A percentile compares a stretch with the other conserved stretches of the same genome.
Conservation (phyloP, 2,797 vertebrate species). For the Clarias platycephalus region DNA sequence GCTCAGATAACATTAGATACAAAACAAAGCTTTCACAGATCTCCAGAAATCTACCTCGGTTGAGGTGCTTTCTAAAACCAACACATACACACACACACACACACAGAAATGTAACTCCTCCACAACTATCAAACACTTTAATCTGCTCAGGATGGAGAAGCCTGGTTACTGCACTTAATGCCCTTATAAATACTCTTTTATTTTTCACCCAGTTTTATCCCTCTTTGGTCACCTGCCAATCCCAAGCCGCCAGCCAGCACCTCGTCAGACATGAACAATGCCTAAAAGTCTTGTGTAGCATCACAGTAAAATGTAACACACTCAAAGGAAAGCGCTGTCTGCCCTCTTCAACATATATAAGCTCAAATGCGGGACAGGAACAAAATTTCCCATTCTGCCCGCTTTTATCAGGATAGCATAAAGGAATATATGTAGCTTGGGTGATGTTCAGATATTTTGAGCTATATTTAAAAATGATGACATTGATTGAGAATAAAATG, state of each 20-base stretch:
- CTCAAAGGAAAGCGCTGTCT: background rate
- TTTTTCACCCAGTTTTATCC: background rate
- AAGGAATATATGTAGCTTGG: background rate
- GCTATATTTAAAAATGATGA: background rate
- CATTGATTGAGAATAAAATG: background rate
- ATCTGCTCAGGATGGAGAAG: conserved; percentile 3
- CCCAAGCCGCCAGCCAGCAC: background rate
- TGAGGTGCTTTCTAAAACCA: conserved; percentile 11
- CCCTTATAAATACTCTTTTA: background rate
- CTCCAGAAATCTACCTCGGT: conserved; percentile 4
- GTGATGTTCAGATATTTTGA: background rate
- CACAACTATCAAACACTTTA: conserved; percentile 26
- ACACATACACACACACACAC: conserved; percentile 10
- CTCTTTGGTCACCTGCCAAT: conserved; percentile 1
- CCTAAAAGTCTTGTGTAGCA: background rate
- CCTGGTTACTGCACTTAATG: background rate
- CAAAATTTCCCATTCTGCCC: no score
- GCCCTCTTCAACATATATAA: background rate
- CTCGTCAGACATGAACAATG: no score
- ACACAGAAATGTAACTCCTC: conserved; percentile 4
- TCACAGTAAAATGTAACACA: background rate
- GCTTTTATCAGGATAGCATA: background rate
- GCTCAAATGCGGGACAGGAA: background rate
- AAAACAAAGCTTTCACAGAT: conserved; percentile 15
- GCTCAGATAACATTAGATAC: conserved; percentile 32